phyloP scores from a whole-genome alignment of 2,797 vertebrate species.

The Takifugu rubripes region DNA sequence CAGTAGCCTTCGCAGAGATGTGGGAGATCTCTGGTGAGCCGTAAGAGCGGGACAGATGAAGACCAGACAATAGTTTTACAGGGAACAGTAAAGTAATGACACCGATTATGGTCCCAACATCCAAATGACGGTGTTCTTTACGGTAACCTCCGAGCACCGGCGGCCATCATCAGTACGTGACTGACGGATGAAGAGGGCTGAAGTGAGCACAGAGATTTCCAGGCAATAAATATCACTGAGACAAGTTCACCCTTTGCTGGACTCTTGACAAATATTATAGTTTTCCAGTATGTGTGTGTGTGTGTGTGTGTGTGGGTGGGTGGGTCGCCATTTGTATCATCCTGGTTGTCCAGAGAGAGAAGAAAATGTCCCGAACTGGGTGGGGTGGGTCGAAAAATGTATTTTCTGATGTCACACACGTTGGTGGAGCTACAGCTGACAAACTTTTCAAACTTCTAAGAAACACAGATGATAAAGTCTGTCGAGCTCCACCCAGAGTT shows the following conservation, averaged over 20 bases:
- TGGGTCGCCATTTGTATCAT: constrained; percentile 14
- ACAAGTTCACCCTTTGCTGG: too few relatives aligned
- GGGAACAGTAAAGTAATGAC: not conserved
- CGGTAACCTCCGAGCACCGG: not conserved
- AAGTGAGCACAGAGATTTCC: not conserved
- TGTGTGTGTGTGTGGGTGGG: constrained; percentile 7
- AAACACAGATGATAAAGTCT: constrained; percentile 19
- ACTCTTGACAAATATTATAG: not conserved
- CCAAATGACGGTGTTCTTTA: not conserved
- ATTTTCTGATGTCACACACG: constrained; percentile 52
- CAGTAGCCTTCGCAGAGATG: constrained; percentile 10
- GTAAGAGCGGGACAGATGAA: not conserved
- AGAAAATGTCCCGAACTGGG: constrained; percentile 34
- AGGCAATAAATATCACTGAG: not conserved
- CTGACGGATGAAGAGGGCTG: not conserved
- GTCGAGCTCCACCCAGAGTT: constrained; percentile 47
- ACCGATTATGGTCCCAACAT: not conserved
- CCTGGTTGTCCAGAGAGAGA: constrained; percentile 16
- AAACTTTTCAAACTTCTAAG: constrained; percentile 27
- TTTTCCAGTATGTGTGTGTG: constrained; percentile 1
- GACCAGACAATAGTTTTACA: not conserved
- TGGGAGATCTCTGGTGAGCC: not conserved
- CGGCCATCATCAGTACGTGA: not conserved
- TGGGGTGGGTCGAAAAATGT: constrained; percentile 30
- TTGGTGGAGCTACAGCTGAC: constrained; percentile 42